Conservation (phyloP, 2,797 vertebrate species). For the Iguana delicatissima region DNA sequence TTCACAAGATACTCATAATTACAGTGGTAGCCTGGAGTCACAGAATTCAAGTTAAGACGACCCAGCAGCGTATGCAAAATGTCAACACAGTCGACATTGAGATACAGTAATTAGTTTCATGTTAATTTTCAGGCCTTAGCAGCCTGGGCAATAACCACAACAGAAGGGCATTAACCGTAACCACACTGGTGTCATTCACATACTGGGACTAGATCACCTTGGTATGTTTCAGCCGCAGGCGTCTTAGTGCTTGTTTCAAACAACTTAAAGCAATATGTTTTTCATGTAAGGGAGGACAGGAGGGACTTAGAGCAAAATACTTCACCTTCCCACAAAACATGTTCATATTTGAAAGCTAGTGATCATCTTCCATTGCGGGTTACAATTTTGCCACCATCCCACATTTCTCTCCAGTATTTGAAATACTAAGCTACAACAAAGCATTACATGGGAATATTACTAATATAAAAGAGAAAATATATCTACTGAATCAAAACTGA, state of each 20-base stretch:
- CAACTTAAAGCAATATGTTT: conserved; percentile 10
- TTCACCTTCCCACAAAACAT: conserved; percentile 30
- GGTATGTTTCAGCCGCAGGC: conserved; percentile 63
- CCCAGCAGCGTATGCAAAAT: conserved; percentile 87
- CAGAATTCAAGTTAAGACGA: conserved; percentile 88
- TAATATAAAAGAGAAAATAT: not conserved
- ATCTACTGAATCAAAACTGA: not conserved
- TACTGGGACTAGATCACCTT: conserved; percentile 68
- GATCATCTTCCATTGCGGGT: not conserved
- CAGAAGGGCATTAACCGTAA: conserved; percentile 86
- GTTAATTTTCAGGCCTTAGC: conserved; percentile 85
- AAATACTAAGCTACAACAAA: not conserved
- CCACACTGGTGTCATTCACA: conserved; percentile 81
- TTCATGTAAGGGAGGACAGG: conserved; percentile 11
- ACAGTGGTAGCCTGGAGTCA: conserved; percentile 69
- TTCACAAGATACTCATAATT: conserved; percentile 77
- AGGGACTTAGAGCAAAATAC: conserved; percentile 13
- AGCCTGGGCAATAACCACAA: conserved; percentile 84
- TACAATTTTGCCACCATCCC: not conserved
- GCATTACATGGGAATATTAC: not conserved
- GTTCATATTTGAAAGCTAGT: not conserved
- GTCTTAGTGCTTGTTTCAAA: conserved; percentile 61
- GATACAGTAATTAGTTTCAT: conserved; percentile 89
- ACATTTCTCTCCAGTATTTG: not conserved
- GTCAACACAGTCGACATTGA: conserved; percentile 96